Evolutionary conservation across 2,888 invertebrate genomes (phyloP).

Genomic region (Lepidonotus clava): DNA sequence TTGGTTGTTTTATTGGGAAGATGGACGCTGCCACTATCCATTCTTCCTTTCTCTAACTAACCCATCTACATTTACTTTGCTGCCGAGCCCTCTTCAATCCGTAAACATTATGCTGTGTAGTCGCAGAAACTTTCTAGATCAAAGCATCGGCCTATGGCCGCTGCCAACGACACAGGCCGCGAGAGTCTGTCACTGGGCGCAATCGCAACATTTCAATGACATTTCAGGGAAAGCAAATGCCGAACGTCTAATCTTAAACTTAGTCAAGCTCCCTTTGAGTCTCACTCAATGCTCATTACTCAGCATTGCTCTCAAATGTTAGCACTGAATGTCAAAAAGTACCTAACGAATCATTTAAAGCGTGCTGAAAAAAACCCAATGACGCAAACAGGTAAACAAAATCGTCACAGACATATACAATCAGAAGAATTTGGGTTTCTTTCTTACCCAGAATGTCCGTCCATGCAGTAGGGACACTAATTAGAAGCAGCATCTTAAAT

Average conservation of each 20-base stretch:
- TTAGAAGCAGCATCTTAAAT: neutral
- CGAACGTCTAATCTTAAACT: neutral
- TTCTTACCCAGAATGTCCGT: neutral
- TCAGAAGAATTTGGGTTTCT: neutral
- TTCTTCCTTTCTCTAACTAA: neutral
- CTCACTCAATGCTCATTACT: too few relatives aligned
- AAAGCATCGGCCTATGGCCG: neutral
- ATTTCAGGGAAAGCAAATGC: neutral
- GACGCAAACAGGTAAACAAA: neutral
- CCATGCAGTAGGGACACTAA: neutral
- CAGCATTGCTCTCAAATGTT: neutral
- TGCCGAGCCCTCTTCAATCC: too few relatives aligned
- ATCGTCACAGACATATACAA: neutral
- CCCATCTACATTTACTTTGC: neutral
- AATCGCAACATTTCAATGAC: neutral
- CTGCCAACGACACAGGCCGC: neutral
- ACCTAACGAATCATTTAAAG: neutral
- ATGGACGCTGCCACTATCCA: neutral
- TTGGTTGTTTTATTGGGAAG: neutral
- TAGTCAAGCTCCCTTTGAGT: neutral
- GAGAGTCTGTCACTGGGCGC: neutral
- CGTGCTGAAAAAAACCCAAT: neutral
- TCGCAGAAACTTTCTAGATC: neutral
- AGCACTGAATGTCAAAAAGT: slow-evolving; percentile 3
- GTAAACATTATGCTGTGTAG: slow-evolving; percentile 20